Conservation (phyloP, 1,140 invertebrate species). For the Trissolcus basalis region DNA sequence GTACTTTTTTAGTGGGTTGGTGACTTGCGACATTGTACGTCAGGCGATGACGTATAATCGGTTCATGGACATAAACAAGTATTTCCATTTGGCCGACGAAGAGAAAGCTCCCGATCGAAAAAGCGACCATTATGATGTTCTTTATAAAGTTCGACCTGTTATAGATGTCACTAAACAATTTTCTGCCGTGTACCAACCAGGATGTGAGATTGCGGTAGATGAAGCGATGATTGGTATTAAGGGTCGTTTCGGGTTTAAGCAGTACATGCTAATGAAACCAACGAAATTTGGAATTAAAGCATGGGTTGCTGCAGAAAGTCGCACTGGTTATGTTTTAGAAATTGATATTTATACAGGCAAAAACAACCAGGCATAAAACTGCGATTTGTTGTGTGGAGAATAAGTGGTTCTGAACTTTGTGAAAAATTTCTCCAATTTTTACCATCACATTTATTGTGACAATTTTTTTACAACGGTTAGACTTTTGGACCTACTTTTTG, state of each 20-base stretch:
- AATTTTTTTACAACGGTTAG: slow-evolving; percentile 11
- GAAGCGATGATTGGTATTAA: slow-evolving; percentile 21
- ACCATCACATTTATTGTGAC: slow-evolving; percentile 24
- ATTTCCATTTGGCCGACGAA: background rate
- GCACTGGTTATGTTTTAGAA: slow-evolving; percentile 14
- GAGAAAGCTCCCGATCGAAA: no score
- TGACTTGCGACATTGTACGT: slow-evolving; percentile 6
- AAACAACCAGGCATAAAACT: background rate
- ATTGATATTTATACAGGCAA: slow-evolving; percentile 18
- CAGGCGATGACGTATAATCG: slow-evolving; percentile 3
- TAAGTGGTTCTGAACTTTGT: slow-evolving; percentile 18
- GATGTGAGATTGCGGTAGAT: slow-evolving; percentile 7
- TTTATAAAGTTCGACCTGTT: background rate
- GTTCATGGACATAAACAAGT: slow-evolving; percentile 1
- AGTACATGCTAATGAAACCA: slow-evolving; percentile 29
- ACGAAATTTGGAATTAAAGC: slow-evolving; percentile 23
- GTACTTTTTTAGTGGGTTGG: slow-evolving; percentile 4
- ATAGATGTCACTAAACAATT: slow-evolving; percentile 8
- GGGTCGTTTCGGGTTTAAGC: slow-evolving; percentile 6
- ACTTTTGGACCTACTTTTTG: background rate
- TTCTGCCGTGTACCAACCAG: background rate
- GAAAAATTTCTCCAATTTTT: background rate
- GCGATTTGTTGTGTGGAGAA: slow-evolving; percentile 11
- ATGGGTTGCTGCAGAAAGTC: slow-evolving; percentile 16
- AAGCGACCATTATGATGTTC: background rate